A percentile compares a stretch with the other conserved stretches of the same genome.
These are phyloP conservation scores for Lordiphosa fenestrarum DNA, from an alignment of 2,888 invertebrate species.

Conservation along the genomic window DNA sequence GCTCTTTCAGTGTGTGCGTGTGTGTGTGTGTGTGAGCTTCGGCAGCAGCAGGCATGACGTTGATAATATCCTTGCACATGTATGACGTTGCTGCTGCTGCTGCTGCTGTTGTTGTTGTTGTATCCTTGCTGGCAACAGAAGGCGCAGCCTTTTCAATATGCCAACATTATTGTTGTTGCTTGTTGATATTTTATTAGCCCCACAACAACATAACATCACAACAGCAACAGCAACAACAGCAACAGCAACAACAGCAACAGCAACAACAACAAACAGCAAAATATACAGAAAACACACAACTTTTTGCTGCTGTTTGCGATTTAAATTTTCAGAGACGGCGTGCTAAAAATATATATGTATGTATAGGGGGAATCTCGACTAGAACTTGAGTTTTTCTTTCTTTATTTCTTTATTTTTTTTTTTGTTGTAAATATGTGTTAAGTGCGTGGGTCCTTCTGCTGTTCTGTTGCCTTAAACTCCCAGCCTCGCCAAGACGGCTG, in stretches of 20 bases:
- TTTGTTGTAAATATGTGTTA: constrained; percentile 67
- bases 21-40: constrained; percentile 29
- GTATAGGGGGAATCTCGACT: constrained; percentile 28
- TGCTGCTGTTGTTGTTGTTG: constrained; percentile 25
- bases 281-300: constrained; percentile 9
- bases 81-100: constrained; percentile 67
- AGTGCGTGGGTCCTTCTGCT: constrained; percentile 72
- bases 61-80: constrained; percentile 77
- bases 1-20: constrained; percentile 13
- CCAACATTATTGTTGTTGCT: constrained; percentile 49
- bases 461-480: constrained; percentile 16
- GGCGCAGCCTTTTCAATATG: constrained; percentile 54
- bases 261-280: constrained; percentile 5
- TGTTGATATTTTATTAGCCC: constrained; percentile 68
- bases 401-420: constrained; percentile 41
- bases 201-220: constrained; percentile 14
- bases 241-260: too few species aligned
- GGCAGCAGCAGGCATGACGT: constrained; percentile 69
- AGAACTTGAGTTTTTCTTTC: constrained; percentile 25
- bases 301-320: constrained; percentile 44
- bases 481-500: constrained; percentile 1
- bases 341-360: constrained; percentile 50
- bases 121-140: constrained; percentile 36
- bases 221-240: constrained; percentile 27
- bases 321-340: constrained; percentile 49